Base-by-base conservation (phyloP, 2,888 invertebrate genomes). In the Clanis bilineata region DNA sequence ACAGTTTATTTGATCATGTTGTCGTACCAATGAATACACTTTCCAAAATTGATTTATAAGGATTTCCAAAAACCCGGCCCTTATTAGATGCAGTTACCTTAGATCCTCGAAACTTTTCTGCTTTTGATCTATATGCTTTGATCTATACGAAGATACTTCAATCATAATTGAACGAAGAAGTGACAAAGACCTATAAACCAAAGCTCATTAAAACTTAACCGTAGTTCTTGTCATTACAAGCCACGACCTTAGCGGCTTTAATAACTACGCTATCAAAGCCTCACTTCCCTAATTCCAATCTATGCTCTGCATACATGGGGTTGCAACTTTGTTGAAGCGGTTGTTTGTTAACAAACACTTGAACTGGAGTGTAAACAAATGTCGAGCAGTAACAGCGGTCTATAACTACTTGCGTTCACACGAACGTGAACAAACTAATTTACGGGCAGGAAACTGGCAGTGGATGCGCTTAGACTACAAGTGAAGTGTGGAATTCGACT, bases 261-360 rank as follows among this genome's bases (percentile, higher is more conserved):
- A 51, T 51, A 51, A 28, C 47, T 47, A 28, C 28, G 47, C 47
- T 28, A 28, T 51, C 51, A 32, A 51, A 51, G 51, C 47, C 12
- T 28, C 28, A 47, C 28, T 51, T 51, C 28, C 51, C 28, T 32
- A 51, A 51, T 51, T 28, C 51, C 51, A 32, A 51, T 51, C 32
- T 32, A 51, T 51, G 51, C 51, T 51, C 32, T 51, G 51, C 51
- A 51, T 32, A 51, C 28, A 51, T 51, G 32, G 32, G 51, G 28
- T 28, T 18, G 51, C 51, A 51, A 51, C 51, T 51, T 32, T 32
- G 51, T 25, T 51, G 18, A 51, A 51, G 28, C 32, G 32, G 28
- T 51, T 51, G 51, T 51, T 51, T 51, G 28, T 28, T 18, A 51
- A 51, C 51, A 51, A 51, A 51, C 51, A 51, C 28, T 51, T 51